phyloP scores from a whole-genome alignment of 30 jellyfish, hydroid and myxozoan genomes.

The Aurelia sp. region DNA sequence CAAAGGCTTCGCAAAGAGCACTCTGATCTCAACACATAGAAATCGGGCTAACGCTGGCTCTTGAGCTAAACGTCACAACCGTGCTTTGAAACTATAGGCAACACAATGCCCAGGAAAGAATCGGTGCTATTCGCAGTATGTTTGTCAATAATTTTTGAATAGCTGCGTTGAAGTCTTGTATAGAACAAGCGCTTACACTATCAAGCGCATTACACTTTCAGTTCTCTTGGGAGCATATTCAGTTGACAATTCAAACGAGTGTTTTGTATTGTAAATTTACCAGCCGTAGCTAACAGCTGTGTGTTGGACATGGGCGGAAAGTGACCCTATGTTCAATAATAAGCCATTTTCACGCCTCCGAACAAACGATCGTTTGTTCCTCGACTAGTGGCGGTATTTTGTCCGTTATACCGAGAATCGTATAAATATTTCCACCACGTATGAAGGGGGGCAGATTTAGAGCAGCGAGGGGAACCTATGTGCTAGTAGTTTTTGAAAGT shows the following conservation, averaged over 20 bases:
- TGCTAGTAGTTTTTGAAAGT: no score
- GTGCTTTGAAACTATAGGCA: not conserved
- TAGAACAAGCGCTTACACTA: constrained; percentile 4
- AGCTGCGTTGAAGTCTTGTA: constrained; percentile 7
- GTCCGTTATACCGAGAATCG: not conserved
- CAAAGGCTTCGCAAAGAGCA: no score
- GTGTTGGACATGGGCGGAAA: not conserved
- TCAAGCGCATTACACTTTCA: constrained; percentile 20
- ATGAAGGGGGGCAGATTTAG: not conserved
- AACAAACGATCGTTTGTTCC: constrained; percentile 50
- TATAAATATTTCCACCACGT: constrained; percentile 5
- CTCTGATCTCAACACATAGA: not conserved
- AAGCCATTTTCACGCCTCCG: constrained; percentile 57
- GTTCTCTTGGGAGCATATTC: constrained; percentile 13
- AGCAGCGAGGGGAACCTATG: not conserved
- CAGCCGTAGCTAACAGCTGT: constrained; percentile 47
- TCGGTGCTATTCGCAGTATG: not conserved
- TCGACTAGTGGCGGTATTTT: constrained; percentile 61
- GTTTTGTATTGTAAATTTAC: constrained; percentile 33
- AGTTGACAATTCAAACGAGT: not conserved
- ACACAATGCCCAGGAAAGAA: constrained; percentile 42
- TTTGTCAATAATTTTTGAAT: not conserved
- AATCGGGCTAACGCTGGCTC: constrained; percentile 22
- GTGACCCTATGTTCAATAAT: constrained; percentile 17
- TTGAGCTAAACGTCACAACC: not conserved